These are phyloP conservation scores for Pseudachorutes palmiensis DNA, from an alignment of 1,140 invertebrate genomes.

Conservation along the genomic window DNA sequence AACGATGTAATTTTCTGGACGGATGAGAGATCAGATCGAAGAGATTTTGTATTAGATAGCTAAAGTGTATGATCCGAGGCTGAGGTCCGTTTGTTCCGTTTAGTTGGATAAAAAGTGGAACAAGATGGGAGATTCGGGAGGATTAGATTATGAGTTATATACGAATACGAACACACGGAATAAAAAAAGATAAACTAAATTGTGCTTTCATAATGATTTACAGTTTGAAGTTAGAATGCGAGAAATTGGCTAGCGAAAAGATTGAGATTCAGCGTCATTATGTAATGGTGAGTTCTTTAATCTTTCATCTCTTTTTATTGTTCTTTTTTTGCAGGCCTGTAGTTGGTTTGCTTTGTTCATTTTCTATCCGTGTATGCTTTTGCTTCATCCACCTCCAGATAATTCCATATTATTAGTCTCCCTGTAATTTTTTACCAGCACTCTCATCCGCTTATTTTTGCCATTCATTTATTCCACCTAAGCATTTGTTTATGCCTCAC, in stretches of 20 bases:
- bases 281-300: constrained; percentile 35
- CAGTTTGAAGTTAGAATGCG: constrained; percentile 52
- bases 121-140: too few species aligned
- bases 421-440: not conserved
- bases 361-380: not conserved
- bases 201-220: constrained; percentile 34
- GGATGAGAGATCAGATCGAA: too few species aligned
- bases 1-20: too few species aligned
- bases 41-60: too few species aligned
- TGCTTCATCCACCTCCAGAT: not conserved
- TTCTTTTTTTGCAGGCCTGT: constrained; percentile 23
- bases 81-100: too few species aligned
- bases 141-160: too few species aligned
- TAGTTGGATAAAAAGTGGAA: too few species aligned
- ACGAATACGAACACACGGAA: too few species aligned
- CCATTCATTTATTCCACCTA: not conserved
- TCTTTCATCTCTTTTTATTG: constrained; percentile 17
- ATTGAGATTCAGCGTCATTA: constrained; percentile 51
- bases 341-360: not conserved
- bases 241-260: constrained; percentile 58
- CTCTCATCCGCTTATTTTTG: not conserved
- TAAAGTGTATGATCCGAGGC: too few species aligned
- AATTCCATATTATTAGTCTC: constrained; percentile 6
- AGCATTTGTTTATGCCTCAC: not conserved
- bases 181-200: too few species aligned